Percentiles rank a stretch among this genome's conserved stretches.
phyloP scores from a whole-genome alignment of 1,140 invertebrate species.

The Adoxophyes honmai region DNA sequence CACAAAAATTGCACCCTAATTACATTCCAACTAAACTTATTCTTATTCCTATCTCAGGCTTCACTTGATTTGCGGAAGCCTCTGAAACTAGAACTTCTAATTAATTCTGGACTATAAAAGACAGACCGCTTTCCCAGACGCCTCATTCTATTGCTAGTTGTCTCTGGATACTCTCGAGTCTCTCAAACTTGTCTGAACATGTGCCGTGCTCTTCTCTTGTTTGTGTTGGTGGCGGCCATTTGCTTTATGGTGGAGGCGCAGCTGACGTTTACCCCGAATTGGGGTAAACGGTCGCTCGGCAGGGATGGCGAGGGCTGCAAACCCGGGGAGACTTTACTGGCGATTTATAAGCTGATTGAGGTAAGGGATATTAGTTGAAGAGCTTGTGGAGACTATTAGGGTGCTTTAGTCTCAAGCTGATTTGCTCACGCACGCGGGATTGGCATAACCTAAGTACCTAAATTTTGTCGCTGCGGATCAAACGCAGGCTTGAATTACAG shows the following conservation, averaged over 20 bases:
- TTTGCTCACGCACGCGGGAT: too few species aligned
- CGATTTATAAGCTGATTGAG: constrained; percentile 40
- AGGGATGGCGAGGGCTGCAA: constrained; percentile 23
- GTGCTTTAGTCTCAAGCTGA: too few species aligned
- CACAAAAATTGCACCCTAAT: constrained; percentile 2
- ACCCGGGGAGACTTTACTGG: constrained; percentile 30
- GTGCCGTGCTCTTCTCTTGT: constrained; percentile 28
- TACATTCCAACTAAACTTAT: not conserved
- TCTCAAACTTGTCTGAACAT: constrained; percentile 20
- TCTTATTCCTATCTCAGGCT: not conserved
- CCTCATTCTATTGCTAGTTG: not conserved
- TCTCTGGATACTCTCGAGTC: too few species aligned
- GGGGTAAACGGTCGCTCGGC: constrained; percentile 28
- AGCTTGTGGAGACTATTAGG: too few species aligned
- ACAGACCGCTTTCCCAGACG: not conserved
- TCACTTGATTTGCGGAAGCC: constrained; percentile 28
- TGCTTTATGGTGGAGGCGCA: constrained; percentile 29
- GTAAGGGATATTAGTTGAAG: too few species aligned
- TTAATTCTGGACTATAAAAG: constrained; percentile 4
- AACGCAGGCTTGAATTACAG: too few species aligned
- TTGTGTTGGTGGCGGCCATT: constrained; percentile 22
- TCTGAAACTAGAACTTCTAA: not conserved
- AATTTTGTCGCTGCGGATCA: too few species aligned
- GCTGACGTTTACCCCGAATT: constrained; percentile 20
- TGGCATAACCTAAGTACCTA: too few species aligned